A percentile compares a stretch with the other conserved stretches of the same genome.
Conservation (phyloP, 2,797 vertebrate genomes). For the Gambelia wislizenii region DNA sequence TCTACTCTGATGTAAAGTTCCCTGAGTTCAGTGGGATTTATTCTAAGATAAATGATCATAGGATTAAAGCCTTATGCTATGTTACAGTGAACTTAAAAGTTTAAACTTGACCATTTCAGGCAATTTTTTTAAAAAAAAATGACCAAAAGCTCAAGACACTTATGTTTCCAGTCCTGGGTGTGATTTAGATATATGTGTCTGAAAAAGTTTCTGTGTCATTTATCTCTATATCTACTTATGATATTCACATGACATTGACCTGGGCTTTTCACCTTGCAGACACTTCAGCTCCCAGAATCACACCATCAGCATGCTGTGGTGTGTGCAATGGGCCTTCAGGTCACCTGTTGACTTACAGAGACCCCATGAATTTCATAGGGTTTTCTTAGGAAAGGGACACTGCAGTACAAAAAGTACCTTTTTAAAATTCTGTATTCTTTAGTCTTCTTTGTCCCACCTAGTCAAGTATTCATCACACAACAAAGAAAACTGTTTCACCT, state of each 20-base stretch:
- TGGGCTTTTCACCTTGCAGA: background rate
- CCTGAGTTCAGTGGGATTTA: background rate
- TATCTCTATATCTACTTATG: background rate
- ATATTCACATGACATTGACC: background rate
- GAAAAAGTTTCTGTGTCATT: background rate
- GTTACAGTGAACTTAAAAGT: background rate
- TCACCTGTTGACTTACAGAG: no score
- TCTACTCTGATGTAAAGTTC: background rate
- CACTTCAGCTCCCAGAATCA: no score
- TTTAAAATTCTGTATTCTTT: conserved; percentile 17
- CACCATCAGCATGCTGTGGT: no score
- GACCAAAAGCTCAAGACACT: background rate
- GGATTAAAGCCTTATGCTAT: background rate
- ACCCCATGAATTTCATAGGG: no score
- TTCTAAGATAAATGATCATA: background rate
- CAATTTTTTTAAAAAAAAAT: background rate
- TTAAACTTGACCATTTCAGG: background rate
- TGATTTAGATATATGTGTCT: background rate
- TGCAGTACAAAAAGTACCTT: no score
- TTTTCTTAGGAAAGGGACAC: no score
- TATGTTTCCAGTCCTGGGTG: background rate
- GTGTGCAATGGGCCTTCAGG: no score
- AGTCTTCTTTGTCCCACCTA: background rate
- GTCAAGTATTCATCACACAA: background rate
- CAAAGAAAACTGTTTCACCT: background rate